phyloP scores from a whole-genome alignment of 1,140 invertebrate genomes.

The Brachionus sp. region DNA sequence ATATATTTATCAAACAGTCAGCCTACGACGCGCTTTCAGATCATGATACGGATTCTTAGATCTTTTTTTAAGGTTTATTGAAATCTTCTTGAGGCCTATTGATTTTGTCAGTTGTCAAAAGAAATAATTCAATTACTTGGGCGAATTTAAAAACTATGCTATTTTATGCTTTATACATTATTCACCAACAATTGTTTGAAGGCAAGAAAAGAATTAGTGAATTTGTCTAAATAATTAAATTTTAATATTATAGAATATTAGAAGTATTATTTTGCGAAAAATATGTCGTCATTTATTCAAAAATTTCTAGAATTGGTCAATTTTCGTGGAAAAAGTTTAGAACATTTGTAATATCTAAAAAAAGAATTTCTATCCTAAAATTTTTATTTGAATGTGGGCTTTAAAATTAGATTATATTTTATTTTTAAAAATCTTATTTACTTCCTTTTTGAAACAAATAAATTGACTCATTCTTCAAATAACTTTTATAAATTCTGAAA shows the following conservation, averaged over 20 bases:
- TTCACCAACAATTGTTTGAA: neutral
- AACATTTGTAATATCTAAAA: no score
- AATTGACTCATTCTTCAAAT: neutral
- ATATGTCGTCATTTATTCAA: no score
- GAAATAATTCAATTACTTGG: neutral
- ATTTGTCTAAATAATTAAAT: no score
- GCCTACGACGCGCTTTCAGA: neutral
- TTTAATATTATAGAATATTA: no score
- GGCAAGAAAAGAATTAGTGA: neutral
- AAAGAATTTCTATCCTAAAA: no score
- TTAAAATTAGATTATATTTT: neutral
- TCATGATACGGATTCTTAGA: neutral
- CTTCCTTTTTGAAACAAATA: neutral
- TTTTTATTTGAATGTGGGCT: no score
- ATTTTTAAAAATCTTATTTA: neutral
- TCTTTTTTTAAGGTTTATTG: neutral
- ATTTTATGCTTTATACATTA: neutral
- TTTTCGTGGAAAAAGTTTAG: no score
- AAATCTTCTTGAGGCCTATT: neutral
- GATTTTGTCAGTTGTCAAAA: neutral
- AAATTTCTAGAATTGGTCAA: no score
- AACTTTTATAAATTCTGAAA: neutral
- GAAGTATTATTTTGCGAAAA: no score
- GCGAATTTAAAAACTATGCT: neutral
- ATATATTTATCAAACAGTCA: neutral